phyloP scores from a whole-genome alignment of 1,140 invertebrate species.

The Caenorhabditis brenneri region DNA sequence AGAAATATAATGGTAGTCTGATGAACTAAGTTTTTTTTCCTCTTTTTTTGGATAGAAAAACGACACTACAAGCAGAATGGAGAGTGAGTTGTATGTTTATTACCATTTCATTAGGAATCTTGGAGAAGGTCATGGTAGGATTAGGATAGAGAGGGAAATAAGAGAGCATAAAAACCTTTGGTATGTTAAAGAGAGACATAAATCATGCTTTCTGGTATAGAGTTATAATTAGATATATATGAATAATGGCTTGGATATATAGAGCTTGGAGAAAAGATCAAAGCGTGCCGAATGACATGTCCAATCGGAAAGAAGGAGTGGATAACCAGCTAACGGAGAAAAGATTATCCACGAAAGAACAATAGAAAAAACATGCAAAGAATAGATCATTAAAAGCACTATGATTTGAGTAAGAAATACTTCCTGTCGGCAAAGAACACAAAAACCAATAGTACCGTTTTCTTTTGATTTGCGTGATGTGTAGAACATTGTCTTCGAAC shows the following conservation, averaged over 20 bases:
- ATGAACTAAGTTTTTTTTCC: constrained; percentile 13
- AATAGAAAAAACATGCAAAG: too few species aligned
- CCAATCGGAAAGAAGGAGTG: background rate
- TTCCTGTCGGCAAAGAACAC: too few species aligned
- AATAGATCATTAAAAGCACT: too few species aligned
- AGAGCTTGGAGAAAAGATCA: background rate
- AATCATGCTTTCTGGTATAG: constrained; percentile 28
- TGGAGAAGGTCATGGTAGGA: background rate
- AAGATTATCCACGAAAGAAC: background rate
- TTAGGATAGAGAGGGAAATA: background rate
- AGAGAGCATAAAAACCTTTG: background rate
- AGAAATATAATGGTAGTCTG: background rate
- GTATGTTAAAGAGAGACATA: background rate
- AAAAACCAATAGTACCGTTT: too few species aligned
- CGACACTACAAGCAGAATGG: background rate
- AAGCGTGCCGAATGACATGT: background rate
- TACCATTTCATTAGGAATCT: constrained; percentile 23
- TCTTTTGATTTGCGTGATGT: too few species aligned
- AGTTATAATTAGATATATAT: background rate
- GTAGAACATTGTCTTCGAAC: too few species aligned
- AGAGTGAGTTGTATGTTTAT: background rate
- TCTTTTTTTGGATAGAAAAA: background rate
- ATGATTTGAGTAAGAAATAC: too few species aligned
- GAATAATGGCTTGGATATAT: background rate
- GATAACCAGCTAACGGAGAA: background rate